A percentile compares a stretch with the other conserved stretches of the same genome.
phyloP scores from a whole-genome alignment of 1,140 invertebrate species.

The Ceratosolen solmsi region DNA sequence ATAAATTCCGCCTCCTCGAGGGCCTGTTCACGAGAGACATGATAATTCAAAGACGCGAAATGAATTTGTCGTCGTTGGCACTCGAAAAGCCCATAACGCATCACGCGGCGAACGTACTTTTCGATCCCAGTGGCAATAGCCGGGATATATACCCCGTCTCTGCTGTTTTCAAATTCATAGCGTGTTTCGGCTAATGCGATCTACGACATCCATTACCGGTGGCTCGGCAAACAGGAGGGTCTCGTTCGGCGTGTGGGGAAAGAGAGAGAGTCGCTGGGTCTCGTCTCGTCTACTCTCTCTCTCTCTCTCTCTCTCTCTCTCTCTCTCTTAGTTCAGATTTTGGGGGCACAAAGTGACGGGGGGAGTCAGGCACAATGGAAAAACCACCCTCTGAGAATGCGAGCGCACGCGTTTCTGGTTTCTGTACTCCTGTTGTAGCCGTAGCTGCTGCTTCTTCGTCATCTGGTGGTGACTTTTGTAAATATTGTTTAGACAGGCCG shows the following conservation, averaged over 20 bases:
- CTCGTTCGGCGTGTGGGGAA: slow-evolving; percentile 4
- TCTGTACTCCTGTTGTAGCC: background rate
- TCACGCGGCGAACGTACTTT: slow-evolving; percentile 11
- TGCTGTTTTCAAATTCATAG: slow-evolving; percentile 60
- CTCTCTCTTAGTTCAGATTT: slow-evolving; percentile 48
- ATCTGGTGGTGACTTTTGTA: slow-evolving; percentile 73
- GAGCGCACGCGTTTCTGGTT: slow-evolving; percentile 32
- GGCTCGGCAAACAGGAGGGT: slow-evolving; percentile 63
- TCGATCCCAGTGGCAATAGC: slow-evolving; percentile 26
- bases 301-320: background rate
- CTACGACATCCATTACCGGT: slow-evolving; percentile 67
- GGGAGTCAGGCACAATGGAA: slow-evolving; percentile 63
- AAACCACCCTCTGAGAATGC: slow-evolving; percentile 65
- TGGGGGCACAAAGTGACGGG: slow-evolving; percentile 49
- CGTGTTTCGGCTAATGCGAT: slow-evolving; percentile 63
- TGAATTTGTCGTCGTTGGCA: slow-evolving; percentile 44
- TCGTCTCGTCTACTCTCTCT: slow-evolving; percentile 22
- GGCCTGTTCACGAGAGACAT: background rate
- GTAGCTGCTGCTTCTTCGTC: slow-evolving; percentile 62
- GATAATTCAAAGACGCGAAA: slow-evolving; percentile 45
- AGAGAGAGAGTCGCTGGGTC: slow-evolving; percentile 50
- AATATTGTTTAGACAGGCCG: slow-evolving; percentile 60
- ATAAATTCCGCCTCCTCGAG: slow-evolving; percentile 35
- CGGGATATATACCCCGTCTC: slow-evolving; percentile 13
- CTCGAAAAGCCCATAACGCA: slow-evolving; percentile 11